Conservation (phyloP, 2,888 invertebrate species). For the Sacculina carcini region DNA sequence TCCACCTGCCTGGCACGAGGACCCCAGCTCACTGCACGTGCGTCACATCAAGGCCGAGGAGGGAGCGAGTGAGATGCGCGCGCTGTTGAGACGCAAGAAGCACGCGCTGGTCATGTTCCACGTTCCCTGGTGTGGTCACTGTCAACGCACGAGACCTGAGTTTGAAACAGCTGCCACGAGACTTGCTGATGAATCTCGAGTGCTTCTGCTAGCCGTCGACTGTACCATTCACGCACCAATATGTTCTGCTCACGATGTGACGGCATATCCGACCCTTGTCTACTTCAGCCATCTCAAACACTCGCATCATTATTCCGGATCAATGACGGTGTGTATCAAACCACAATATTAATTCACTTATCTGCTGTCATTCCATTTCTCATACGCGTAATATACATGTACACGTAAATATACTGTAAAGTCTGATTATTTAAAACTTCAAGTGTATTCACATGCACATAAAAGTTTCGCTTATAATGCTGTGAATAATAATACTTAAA, state of each 20-base stretch:
- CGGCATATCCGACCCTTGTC: background rate
- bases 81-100: slow-evolving; percentile 47
- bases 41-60: background rate
- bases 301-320: background rate
- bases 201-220: too few species aligned
- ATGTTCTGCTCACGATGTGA: too few species aligned
- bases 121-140: slow-evolving; percentile 82
- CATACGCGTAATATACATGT: slow-evolving; percentile 1
- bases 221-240: background rate
- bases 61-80: background rate
- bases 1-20: background rate
- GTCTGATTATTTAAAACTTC: too few species aligned
- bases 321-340: background rate
- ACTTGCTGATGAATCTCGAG: background rate
- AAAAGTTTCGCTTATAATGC: background rate
- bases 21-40: background rate
- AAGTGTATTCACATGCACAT: background rate
- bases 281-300: background rate
- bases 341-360: background rate
- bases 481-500: slow-evolving; percentile 1
- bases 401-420: background rate
- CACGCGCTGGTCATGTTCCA: slow-evolving; percentile 74
- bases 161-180: slow-evolving; percentile 30
- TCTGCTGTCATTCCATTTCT: too few species aligned
- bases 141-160: slow-evolving; percentile 62